Conservation (phyloP, 2,888 invertebrate genomes). For the Sesia apiformis region DNA sequence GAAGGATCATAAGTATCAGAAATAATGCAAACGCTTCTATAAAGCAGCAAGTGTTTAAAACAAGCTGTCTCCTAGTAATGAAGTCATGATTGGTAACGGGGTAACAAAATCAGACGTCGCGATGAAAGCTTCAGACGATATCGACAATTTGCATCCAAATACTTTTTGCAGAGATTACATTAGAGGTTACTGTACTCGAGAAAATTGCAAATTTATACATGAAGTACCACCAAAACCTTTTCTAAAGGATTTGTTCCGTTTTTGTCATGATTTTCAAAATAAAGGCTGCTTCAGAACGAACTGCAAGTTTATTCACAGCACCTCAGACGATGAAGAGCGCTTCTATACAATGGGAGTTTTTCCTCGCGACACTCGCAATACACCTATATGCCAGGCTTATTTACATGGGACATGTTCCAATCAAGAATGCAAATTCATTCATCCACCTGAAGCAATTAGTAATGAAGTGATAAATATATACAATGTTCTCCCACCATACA, state of each 20-base stretch:
- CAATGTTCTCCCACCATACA: slow-evolving; percentile 30
- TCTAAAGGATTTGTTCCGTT: slow-evolving; percentile 59
- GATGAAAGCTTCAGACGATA: slow-evolving; percentile 38
- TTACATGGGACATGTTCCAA: slow-evolving; percentile 73
- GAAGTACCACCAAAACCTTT: slow-evolving; percentile 45
- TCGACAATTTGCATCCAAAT: slow-evolving; percentile 28
- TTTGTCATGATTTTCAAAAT: slow-evolving; percentile 80
- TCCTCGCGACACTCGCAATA: slow-evolving; percentile 56
- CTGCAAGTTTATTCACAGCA: slow-evolving; percentile 82
- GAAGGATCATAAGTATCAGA: too few relatives aligned
- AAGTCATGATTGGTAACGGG: slow-evolving; percentile 30
- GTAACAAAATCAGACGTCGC: slow-evolving; percentile 20
- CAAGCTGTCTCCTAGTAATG: background rate
- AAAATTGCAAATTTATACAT: slow-evolving; percentile 67
- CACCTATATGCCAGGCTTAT: slow-evolving; percentile 77
- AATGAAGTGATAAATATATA: slow-evolving; percentile 27
- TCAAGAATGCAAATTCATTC: slow-evolving; percentile 49
- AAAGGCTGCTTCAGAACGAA: slow-evolving; percentile 77
- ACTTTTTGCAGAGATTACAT: slow-evolving; percentile 67
- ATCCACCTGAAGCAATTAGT: slow-evolving; percentile 35
- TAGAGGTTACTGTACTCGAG: slow-evolving; percentile 66
- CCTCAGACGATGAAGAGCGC: slow-evolving; percentile 79
- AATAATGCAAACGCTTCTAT: too few relatives aligned
- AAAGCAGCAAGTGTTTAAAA: too few relatives aligned
- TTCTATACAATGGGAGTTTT: slow-evolving; percentile 78